Evolutionary conservation across 64 coral and sea anemone genomes (phyloP).

Genomic region (Anthopleura sola): DNA sequence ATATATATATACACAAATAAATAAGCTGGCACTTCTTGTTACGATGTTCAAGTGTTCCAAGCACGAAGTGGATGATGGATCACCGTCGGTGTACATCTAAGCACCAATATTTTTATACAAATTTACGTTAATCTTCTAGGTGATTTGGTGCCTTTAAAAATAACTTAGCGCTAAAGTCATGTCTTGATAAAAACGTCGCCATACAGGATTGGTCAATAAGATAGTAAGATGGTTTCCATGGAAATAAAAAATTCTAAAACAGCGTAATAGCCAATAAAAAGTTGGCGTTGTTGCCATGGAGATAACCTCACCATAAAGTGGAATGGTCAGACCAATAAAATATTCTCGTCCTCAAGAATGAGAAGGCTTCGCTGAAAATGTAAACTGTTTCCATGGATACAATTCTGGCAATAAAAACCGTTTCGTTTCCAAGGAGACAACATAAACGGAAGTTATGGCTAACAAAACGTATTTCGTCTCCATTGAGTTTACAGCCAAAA

Average conservation of each 20-base stretch:
- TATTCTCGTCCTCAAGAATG: too few species aligned
- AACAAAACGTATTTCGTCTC: neutral
- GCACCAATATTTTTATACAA: neutral
- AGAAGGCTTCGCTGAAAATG: too few species aligned
- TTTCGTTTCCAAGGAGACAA: neutral
- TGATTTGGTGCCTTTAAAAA: neutral
- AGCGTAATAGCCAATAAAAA: neutral
- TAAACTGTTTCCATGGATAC: too few species aligned
- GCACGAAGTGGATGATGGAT: conserved; percentile 10
- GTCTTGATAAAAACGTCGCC: neutral
- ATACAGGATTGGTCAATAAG: neutral
- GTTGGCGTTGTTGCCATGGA: neutral
- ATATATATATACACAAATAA: conserved; percentile 25
- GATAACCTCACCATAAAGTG: neutral
- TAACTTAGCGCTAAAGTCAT: neutral
- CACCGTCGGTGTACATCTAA: neutral
- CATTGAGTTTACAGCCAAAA: neutral
- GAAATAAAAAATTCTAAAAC: neutral
- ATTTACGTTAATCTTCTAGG: neutral
- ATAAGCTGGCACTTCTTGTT: neutral
- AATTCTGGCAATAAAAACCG: neutral
- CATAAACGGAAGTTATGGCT: neutral
- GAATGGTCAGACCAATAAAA: too few species aligned
- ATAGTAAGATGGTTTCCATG: neutral
- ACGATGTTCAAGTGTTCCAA: neutral